phyloP scores from a whole-genome alignment of 2,113 vertebrate species.

The Poeciliopsis prolifica region DNA sequence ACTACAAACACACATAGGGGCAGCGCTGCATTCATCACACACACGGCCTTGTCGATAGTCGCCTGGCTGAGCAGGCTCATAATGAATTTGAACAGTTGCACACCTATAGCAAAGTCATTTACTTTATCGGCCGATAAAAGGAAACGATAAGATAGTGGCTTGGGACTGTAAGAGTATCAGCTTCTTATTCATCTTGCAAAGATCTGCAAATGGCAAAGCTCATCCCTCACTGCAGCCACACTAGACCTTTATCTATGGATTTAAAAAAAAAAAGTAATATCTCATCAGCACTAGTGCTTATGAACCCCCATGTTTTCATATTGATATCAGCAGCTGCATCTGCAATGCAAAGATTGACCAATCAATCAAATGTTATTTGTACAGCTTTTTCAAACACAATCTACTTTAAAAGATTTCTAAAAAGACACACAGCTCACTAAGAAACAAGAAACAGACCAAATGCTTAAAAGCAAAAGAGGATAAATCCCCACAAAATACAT shows the following conservation, averaged over 20 bases:
- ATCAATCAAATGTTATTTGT: background rate
- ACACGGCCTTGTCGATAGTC: conserved; percentile 65
- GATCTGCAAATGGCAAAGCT: conserved; percentile 73
- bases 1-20: conserved; percentile 33
- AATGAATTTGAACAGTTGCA: conserved; percentile 73
- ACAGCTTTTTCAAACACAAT: background rate
- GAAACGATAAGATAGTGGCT: conserved; percentile 73
- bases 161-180: conserved; percentile 67
- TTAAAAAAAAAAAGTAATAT: conserved; percentile 61
- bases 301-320: conserved; percentile 72
- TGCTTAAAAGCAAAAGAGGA: background rate
- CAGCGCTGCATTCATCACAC: conserved; percentile 60
- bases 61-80: conserved; percentile 61
- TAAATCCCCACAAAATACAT: background rate
- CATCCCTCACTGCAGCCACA: conserved; percentile 65
- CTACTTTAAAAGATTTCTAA: background rate
- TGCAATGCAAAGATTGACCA: conserved; percentile 34
- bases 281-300: conserved; percentile 68
- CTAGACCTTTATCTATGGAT: conserved; percentile 65
- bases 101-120: conserved; percentile 78
- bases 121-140: conserved; percentile 76
- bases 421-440: background rate
- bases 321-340: conserved; percentile 56
- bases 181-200: conserved; percentile 69
- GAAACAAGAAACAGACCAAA: background rate